Base-by-base conservation (phyloP, 1,140 invertebrate genomes). In the Paraescarpia echinospica region DNA sequence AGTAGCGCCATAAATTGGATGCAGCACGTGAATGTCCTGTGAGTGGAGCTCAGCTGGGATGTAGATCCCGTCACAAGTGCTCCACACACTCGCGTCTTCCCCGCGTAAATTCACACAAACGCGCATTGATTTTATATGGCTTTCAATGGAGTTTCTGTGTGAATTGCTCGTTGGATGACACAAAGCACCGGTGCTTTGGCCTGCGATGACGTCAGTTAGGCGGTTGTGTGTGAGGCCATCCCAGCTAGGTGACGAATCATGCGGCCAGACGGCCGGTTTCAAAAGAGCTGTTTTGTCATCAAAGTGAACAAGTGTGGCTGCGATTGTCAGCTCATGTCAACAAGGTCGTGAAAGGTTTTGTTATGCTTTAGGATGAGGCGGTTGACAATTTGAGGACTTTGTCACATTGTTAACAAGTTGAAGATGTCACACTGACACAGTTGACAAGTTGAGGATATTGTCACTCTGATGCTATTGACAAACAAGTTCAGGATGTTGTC, bases 101-200 rank as follows among this genome's bases (percentile, higher is more conserved):
- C 59, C 27, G 59, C 27, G 59, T 77, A 77, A 77, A 77, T 77
- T 77, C 59, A 77, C 59, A 27, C 4, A 77, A 27, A 77, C 4
- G 9, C 2, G 59, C 59, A 77, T 77, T 77, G 59, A 77, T 77
- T 77, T 77, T 77, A 77, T 31, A 77, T 77, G 59, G 59, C 59
- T 77, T 77, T 77, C 59, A 77, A 77, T 77, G 59, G 59, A 77
- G 59, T 77, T 77, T 77, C 59, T 77, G 59, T 77, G 59, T 77
- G 59, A 14, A 77, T 77, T 27, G 59, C 59, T 12, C 27, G 22
- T 77, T 18, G 59, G 59, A 77, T 77, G 59, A 77, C 22, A 77
- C 59, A 77, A 77, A 77, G 59, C 59, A 77, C 59, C 59, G 22
- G 8, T 77, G 59, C 59, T 77, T 77, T 18, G 27, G 27, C 59